Evolutionary conservation across 2,113 vertebrate species (phyloP).

Genomic region (Bucco capensis): DNA sequence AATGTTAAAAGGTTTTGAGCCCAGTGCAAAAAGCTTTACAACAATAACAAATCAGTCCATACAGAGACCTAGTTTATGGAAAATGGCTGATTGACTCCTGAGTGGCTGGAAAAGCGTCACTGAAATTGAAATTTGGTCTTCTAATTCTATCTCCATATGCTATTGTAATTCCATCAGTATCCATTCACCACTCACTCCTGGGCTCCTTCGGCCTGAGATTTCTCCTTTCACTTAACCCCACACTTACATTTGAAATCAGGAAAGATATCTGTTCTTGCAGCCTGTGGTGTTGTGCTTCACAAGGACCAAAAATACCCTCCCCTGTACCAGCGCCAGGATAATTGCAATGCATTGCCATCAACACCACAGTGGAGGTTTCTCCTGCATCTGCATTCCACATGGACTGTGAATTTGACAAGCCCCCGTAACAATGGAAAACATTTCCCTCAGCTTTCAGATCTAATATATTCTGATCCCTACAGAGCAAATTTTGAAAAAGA

Average conservation of each 20-base stretch:
- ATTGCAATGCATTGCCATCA: constrained; percentile 20
- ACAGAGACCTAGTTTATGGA: background rate
- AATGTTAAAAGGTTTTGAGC: background rate
- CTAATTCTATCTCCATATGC: background rate
- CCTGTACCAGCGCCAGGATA: background rate
- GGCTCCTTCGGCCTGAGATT: background rate
- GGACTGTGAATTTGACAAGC: constrained; percentile 29
- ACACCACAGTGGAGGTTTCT: background rate
- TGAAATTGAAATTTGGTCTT: background rate
- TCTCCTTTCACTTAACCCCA: background rate
- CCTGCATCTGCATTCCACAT: constrained; percentile 19
- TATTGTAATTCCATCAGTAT: constrained; percentile 39
- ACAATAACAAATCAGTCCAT: constrained; percentile 53
- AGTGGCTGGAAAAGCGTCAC: background rate
- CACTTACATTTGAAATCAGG: background rate
- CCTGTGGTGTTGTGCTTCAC: background rate
- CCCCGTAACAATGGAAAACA: constrained; percentile 41
- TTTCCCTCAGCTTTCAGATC: constrained; percentile 7
- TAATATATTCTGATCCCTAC: constrained; percentile 50
- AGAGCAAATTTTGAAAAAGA: constrained; percentile 39
- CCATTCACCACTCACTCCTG: background rate
- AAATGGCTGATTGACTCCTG: constrained; percentile 14
- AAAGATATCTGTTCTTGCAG: background rate
- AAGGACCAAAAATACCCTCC: background rate
- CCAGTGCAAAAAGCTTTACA: background rate